Conservation (phyloP, 2,888 invertebrate genomes). For the Physocephala rufipes region DNA sequence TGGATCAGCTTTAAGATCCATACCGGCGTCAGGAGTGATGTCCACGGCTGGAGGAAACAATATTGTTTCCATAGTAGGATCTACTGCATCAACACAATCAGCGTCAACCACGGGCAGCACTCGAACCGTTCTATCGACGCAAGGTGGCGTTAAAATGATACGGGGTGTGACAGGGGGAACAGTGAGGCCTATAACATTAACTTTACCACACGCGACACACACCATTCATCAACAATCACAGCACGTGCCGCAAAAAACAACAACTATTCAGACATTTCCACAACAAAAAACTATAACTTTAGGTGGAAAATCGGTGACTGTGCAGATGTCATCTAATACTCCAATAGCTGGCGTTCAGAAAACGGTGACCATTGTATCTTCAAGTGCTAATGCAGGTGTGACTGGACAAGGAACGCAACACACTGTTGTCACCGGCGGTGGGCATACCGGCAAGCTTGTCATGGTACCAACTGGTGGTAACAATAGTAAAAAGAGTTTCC, state of each 20-base stretch:
- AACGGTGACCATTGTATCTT: slow-evolving; percentile 71
- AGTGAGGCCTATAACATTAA: slow-evolving; percentile 77
- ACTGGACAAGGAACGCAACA: slow-evolving; percentile 45
- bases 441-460: slow-evolving; percentile 65
- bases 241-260: slow-evolving; percentile 53
- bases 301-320: slow-evolving; percentile 77
- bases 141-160: slow-evolving; percentile 68
- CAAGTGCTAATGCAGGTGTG: slow-evolving; percentile 45
- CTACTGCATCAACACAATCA: slow-evolving; percentile 66
- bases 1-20: slow-evolving; percentile 72
- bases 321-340: slow-evolving; percentile 70
- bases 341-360: slow-evolving; percentile 69
- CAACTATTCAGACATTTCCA: slow-evolving; percentile 51
- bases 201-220: slow-evolving; percentile 65
- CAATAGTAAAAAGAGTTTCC: slow-evolving; percentile 68
- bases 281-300: slow-evolving; percentile 73
- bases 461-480: slow-evolving; percentile 60
- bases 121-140: slow-evolving; percentile 61
- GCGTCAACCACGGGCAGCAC: slow-evolving; percentile 37
- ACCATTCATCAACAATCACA: slow-evolving; percentile 44
- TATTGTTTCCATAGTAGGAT: slow-evolving; percentile 59
- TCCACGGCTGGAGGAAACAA: slow-evolving; percentile 68
- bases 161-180: slow-evolving; percentile 61
- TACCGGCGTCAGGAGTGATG: slow-evolving; percentile 71
- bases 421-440: slow-evolving; percentile 49